These are phyloP conservation scores for Lytechinus pictus DNA, from an alignment of 35 echinoderm and acorn worm genomes.

Conservation along the genomic window DNA sequence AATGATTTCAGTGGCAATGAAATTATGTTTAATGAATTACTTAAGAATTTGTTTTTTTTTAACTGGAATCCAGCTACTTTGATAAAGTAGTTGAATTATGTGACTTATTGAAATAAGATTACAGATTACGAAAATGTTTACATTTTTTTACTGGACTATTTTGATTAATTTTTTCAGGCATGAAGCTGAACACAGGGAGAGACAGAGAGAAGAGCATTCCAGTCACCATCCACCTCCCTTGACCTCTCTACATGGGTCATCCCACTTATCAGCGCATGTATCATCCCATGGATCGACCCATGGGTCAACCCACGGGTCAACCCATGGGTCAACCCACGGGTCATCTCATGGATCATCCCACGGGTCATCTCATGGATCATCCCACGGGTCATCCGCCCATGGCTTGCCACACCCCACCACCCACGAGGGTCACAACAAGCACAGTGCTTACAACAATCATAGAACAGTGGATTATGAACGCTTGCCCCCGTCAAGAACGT, in stretches of 20 bases:
- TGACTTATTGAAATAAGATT: no score
- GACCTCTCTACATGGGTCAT: slow-evolving; percentile 56
- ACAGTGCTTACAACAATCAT: slow-evolving; percentile 61
- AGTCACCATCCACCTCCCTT: slow-evolving; percentile 58
- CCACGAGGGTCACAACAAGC: slow-evolving; percentile 38
- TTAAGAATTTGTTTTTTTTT: no score
- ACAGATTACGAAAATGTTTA: no score
- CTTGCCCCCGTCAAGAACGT: slow-evolving; percentile 52
- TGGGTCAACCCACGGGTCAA: slow-evolving; percentile 44
- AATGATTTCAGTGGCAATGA: no score
- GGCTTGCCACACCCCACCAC: neutral
- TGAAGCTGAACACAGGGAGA: slow-evolving; percentile 69
- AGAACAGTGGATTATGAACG: slow-evolving; percentile 74
- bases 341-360: slow-evolving; percentile 50
- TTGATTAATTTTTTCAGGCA: slow-evolving; percentile 57
- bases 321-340: neutral
- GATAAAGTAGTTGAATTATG: no score
- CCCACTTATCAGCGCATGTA: slow-evolving; percentile 51
- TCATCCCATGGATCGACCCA: slow-evolving; percentile 55
- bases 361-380: slow-evolving; percentile 28
- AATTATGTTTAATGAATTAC: no score
- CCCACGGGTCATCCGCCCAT: neutral
- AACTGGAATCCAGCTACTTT: no score
- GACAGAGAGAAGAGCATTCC: slow-evolving; percentile 60
- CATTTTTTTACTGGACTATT: neutral